Conservation (phyloP, 2,113 vertebrate genomes). For the Cyphomyrus plagiostoma region DNA sequence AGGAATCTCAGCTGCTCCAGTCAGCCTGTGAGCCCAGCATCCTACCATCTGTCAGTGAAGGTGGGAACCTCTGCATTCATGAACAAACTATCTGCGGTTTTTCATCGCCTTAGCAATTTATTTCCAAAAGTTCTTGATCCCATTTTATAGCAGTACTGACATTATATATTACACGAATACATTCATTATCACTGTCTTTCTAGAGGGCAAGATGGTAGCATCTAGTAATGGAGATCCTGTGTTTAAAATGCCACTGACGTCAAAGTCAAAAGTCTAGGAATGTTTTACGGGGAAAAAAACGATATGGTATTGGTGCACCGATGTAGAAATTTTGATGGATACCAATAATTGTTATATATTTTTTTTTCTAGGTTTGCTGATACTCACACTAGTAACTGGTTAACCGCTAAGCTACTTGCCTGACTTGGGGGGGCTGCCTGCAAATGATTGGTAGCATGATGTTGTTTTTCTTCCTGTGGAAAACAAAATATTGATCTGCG, state of each 20-base stretch:
- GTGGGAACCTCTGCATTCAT: conserved; percentile 43
- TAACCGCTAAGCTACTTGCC: background rate
- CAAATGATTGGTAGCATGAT: background rate
- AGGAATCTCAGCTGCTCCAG: conserved; percentile 52
- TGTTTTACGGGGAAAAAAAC: background rate
- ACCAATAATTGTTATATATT: background rate
- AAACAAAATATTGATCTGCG: background rate
- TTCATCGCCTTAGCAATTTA: background rate
- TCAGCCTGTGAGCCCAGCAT: conserved; percentile 60
- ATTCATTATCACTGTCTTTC: background rate
- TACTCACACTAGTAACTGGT: background rate
- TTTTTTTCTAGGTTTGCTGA: background rate
- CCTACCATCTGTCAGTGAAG: conserved; percentile 62
- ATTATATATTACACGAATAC: background rate
- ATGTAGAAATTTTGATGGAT: background rate
- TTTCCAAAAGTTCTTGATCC: background rate
- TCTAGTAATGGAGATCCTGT: background rate
- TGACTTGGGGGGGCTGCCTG: background rate
- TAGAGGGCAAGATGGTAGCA: background rate
- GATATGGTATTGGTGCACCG: background rate
- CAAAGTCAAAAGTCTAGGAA: background rate
- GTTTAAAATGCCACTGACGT: background rate
- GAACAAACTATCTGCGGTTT: background rate
- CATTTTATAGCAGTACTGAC: background rate
- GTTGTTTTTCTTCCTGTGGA: background rate